Percentiles rank a stretch among this genome's conserved stretches.
These are phyloP conservation scores for Phalacrocorax carbo DNA, from an alignment of 2,113 vertebrate genomes.

Conservation along the genomic window DNA sequence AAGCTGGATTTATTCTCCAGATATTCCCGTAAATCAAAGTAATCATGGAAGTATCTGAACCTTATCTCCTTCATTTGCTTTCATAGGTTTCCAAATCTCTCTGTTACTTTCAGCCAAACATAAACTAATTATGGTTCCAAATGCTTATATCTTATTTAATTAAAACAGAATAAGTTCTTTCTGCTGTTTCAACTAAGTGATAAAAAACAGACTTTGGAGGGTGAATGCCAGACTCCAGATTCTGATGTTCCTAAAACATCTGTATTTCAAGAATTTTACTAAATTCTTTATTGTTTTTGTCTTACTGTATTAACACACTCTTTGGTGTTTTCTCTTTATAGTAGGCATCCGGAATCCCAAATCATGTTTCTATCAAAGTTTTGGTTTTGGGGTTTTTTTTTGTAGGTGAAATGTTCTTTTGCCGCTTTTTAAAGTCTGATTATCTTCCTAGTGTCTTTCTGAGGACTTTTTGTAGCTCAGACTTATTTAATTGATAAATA, in stretches of 20 bases:
- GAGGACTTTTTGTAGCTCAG: neutral
- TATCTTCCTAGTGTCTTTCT: neutral
- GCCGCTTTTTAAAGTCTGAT: neutral
- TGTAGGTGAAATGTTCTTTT: neutral
- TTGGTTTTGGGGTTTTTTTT: neutral
- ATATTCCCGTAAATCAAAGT: neutral
- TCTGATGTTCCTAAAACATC: neutral
- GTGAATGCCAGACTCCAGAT: neutral
- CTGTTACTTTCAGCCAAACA: neutral
- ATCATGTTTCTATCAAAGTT: neutral
- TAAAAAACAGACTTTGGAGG: neutral
- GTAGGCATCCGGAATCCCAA: neutral
- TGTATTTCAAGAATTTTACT: neutral
- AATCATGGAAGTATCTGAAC: neutral
- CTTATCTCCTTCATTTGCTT: neutral
- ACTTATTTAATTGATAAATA: neutral
- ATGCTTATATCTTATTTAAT: neutral
- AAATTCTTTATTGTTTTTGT: neutral
- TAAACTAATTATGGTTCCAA: neutral
- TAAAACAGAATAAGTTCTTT: neutral
- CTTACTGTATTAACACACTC: neutral
- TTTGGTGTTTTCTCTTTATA: neutral
- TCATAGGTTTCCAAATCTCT: neutral
- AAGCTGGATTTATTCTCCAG: neutral
- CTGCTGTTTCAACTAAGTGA: neutral